Evolutionary conservation across 2,113 vertebrate genomes (phyloP).

Genomic region (Apodemus sylvaticus): DNA sequence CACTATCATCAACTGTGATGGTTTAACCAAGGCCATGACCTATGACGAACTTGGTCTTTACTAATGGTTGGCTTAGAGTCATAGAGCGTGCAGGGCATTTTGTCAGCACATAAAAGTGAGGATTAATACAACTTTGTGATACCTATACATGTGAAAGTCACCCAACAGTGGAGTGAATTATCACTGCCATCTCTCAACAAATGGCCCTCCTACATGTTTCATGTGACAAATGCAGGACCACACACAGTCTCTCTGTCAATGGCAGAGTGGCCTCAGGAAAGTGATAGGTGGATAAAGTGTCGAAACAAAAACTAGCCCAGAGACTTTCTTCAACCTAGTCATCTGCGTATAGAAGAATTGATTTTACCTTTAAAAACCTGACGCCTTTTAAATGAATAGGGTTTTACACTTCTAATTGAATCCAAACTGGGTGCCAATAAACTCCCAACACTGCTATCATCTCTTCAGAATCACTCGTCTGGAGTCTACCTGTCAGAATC

Average conservation of each 20-base stretch:
- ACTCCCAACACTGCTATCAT: constrained; percentile 79
- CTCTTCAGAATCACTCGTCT: constrained; percentile 79
- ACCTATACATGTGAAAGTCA: neutral
- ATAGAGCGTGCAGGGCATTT: neutral
- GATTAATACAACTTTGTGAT: neutral
- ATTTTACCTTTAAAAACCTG: neutral
- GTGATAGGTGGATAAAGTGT: neutral
- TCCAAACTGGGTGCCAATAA: constrained; percentile 80
- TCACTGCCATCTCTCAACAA: neutral
- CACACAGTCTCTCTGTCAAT: neutral
- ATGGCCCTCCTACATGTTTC: neutral
- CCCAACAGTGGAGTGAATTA: neutral
- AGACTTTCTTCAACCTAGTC: constrained; percentile 44
- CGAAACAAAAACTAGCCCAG: constrained; percentile 43
- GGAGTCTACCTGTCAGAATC: constrained; percentile 80
- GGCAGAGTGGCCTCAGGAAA: neutral
- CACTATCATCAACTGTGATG: neutral
- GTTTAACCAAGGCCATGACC: neutral
- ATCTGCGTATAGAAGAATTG: constrained; percentile 25
- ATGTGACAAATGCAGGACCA: neutral
- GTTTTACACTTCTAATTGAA: constrained; percentile 37
- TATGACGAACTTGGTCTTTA: neutral
- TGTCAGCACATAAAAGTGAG: neutral
- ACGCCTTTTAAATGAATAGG: constrained; percentile 65
- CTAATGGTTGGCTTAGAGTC: neutral